These are phyloP conservation scores for Merodon equestris DNA, from an alignment of 2,888 invertebrate genomes.

Conservation along the genomic window DNA sequence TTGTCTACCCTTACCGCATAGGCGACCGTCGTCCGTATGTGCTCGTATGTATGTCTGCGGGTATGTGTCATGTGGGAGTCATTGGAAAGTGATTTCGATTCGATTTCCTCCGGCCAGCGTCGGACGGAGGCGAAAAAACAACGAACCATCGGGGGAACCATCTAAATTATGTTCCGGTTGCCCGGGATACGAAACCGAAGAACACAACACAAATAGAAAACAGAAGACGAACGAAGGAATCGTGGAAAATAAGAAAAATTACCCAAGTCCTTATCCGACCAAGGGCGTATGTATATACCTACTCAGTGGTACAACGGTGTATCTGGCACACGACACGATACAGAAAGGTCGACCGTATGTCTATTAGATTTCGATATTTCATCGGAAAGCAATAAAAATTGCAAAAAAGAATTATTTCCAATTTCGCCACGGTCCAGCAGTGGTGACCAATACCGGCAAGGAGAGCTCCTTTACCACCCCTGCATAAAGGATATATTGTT, in stretches of 20 bases:
- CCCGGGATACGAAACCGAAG: slow-evolving; percentile 5
- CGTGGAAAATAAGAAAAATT: slow-evolving; percentile 38
- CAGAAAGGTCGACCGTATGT: slow-evolving; percentile 49
- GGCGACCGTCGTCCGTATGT: slow-evolving; percentile 16
- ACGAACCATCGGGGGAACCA: slow-evolving; percentile 29
- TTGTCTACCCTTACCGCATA: too few relatives aligned
- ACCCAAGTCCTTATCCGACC: slow-evolving; percentile 20
- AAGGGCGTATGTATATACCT: background rate
- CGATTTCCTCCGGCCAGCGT: slow-evolving; percentile 73
- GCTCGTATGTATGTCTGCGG: slow-evolving; percentile 1
- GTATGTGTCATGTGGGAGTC: slow-evolving; percentile 9
- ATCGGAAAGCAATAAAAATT: slow-evolving; percentile 61
- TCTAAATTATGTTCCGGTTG: slow-evolving; percentile 50
- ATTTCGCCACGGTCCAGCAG: slow-evolving; percentile 42
- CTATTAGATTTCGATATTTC: slow-evolving; percentile 63
- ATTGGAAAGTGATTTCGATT: slow-evolving; percentile 78
- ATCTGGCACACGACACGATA: slow-evolving; percentile 45
- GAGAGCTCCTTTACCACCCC: too few relatives aligned
- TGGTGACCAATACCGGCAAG: too few relatives aligned
- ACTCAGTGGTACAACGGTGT: slow-evolving; percentile 17
- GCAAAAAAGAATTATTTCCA: slow-evolving; percentile 60
- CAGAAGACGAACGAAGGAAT: background rate
- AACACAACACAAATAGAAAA: background rate
- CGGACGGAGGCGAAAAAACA: slow-evolving; percentile 20
- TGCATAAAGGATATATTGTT: too few relatives aligned